Base-by-base conservation (phyloP, 2,113 vertebrate species). In the Callipepla californica region DNA sequence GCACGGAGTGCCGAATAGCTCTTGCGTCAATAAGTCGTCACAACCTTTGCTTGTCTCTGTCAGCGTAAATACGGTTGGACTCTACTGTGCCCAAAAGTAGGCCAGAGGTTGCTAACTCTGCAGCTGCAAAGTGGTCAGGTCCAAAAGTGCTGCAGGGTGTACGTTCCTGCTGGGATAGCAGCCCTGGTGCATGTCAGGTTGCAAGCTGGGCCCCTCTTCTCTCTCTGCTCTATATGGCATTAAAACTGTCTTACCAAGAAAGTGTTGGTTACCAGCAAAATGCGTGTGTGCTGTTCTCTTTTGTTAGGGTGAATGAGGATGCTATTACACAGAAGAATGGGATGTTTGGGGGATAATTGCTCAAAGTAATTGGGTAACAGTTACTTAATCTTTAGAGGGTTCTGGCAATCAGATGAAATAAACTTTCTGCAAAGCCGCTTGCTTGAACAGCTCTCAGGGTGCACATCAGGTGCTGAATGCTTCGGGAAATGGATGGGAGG, bases 21-120 rank as follows among this genome's bases (percentile, higher is more conserved):
- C 96, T 97, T 97, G 97, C 97, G 95, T 98, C 98, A 98, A 92
- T 95, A 78, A 91, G 65, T 94, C 97, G 97, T 98, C 97, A 98
- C 82, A 90, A 63, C 96, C 93, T 91, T 91, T 88, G 75, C 94
- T 89, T 92, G 92, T 91, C 89, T 89, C 95, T 94, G 77, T 95
- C 89, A 94, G 95, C 94, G 91, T 97, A 97, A 98, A 98, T 97
- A 97, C 72, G 15, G 80, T 95, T 90, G 94, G 92, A 95, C 95
- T 93, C 89, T 63, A 59, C 61, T 51, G 4, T 84, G 77, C 75
- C 94, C 55, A 32, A 87, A 75, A 48, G 78, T 53, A 32, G 51
- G 96, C 95, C 97, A 97, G 96, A 92, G 84, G 95, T 85, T 83
- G 96, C 93, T 88, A 36, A 25, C 55, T 75, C 36, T 50, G 63